These are phyloP conservation scores for Neoscelio sp. DNA, from an alignment of 2,888 invertebrate species.

Conservation along the genomic window DNA sequence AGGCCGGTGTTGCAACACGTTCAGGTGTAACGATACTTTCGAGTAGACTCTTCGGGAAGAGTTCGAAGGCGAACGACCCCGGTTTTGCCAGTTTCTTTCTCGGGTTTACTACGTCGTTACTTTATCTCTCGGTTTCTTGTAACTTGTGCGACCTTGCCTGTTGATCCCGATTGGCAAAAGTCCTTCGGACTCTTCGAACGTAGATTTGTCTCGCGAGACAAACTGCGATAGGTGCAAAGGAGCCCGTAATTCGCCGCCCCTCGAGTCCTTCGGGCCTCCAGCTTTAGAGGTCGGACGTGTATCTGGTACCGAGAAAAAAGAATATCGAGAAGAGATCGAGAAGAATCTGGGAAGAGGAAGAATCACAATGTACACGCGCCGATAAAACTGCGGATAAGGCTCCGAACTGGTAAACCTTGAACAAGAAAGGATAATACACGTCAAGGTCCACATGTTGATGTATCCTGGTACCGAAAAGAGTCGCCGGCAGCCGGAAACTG, in stretches of 20 bases:
- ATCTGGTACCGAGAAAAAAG: background rate
- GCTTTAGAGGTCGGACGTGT: background rate
- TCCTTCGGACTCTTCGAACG: constrained; percentile 9
- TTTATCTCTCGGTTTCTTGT: constrained; percentile 21
- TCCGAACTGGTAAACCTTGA: constrained; percentile 48
- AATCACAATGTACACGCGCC: constrained; percentile 9
- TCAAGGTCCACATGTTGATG: constrained; percentile 38
- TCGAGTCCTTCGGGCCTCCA: too few species aligned
- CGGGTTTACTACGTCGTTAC: background rate
- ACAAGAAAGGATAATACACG: constrained; percentile 27
- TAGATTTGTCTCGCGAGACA: background rate
- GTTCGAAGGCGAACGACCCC: constrained; percentile 9
- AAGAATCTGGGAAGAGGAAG: constrained; percentile 42
- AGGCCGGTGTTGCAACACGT: background rate
- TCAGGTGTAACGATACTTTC: too few species aligned
- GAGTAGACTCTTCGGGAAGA: too few species aligned
- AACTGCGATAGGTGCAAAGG: constrained; percentile 8
- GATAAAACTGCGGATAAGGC: constrained; percentile 18
- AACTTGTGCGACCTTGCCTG: constrained; percentile 28
- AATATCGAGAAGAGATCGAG: background rate
- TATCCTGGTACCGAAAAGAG: constrained; percentile 12
- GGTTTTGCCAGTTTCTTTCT: constrained; percentile 27
- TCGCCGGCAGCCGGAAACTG: constrained; percentile 47
- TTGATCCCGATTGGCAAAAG: constrained; percentile 2
- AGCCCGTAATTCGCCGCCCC: background rate